Conservation (phyloP, 2,113 vertebrate genomes). For the Tetraodon nigroviridis region DNA sequence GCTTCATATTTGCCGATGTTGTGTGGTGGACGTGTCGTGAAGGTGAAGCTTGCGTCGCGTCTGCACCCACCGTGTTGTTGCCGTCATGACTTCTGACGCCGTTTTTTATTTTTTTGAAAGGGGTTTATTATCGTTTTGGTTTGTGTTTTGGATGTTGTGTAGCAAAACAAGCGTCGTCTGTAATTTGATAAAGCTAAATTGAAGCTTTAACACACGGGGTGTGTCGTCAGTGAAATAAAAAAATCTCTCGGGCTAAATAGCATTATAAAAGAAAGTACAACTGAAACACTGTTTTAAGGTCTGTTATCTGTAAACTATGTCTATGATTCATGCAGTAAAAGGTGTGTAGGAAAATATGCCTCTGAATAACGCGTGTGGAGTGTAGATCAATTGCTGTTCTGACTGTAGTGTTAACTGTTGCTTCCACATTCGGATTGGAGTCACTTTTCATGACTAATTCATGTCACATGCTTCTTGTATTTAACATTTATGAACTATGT, state of each 20-base stretch:
- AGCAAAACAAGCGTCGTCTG: constrained; percentile 1
- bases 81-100: constrained; percentile 7
- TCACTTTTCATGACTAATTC: background rate
- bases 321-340: constrained; percentile 1
- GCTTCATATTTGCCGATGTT: constrained; percentile 6
- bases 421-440: background rate
- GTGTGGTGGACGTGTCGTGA: background rate
- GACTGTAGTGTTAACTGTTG: constrained; percentile 1
- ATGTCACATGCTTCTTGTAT: background rate
- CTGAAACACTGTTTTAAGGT: background rate
- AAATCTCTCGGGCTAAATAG: background rate
- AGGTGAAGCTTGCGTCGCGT: background rate
- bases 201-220: background rate
- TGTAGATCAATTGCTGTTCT: background rate
- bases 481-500: background rate
- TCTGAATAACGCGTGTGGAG: background rate
- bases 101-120: too few species aligned
- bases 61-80: background rate
- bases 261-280: background rate
- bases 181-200: background rate
- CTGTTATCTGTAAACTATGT: background rate
- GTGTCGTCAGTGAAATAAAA: background rate
- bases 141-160: constrained; percentile 8
- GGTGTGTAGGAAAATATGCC: background rate
- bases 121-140: constrained; percentile 1